Base-by-base conservation (phyloP, 2,888 invertebrate genomes). In the Brachyptera risi region DNA sequence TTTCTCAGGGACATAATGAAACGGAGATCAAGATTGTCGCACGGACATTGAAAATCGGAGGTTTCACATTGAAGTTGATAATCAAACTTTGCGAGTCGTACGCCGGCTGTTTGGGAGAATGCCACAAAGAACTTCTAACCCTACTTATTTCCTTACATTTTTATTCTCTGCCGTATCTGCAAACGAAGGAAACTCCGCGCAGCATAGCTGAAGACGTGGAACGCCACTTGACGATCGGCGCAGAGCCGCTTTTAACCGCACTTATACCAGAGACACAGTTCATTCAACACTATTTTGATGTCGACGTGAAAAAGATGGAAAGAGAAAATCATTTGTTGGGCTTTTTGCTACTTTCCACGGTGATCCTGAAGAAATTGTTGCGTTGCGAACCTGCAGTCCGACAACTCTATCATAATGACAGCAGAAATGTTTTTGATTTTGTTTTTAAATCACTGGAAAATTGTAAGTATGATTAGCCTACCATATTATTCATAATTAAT, bases 21-120 rank as follows among this genome's bases (percentile, higher is more conserved):
- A 71, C 73, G 65, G 78, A 80, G 59, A 71, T 73, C 1, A 80
- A 78, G 70, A 62, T 73, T 7, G 62, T 73, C 1, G 19, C 74
- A n/a, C 74, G 79, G 62, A 75, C 76, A 38, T 67, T 80, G 4
- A 81, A 80, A 73, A 73, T 81, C 4, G 72, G 77, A 5, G 77
- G 74, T 67, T 82, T 82, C 66, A 74, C 75, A 1, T 68, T 80
- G 1, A 81, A 80, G 69, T 76, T 81, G 66, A 68, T 78, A 58
- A 59, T 77, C 15, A 79, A 76, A 70, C 68, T 80, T 2, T 76
- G 74, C 62, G 74, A 71, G 23, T 58, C 60, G 38, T 67, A 60
- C 51, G 54, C 42, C 42, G 67, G 65, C 1, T 65, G 63, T 38
- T 31, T 67, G 50, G 62, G 65, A 7, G 26, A 56, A 27, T 63